These are phyloP conservation scores for Nycticebus coucang DNA, from an alignment of 2,113 vertebrate genomes.

Conservation along the genomic window DNA sequence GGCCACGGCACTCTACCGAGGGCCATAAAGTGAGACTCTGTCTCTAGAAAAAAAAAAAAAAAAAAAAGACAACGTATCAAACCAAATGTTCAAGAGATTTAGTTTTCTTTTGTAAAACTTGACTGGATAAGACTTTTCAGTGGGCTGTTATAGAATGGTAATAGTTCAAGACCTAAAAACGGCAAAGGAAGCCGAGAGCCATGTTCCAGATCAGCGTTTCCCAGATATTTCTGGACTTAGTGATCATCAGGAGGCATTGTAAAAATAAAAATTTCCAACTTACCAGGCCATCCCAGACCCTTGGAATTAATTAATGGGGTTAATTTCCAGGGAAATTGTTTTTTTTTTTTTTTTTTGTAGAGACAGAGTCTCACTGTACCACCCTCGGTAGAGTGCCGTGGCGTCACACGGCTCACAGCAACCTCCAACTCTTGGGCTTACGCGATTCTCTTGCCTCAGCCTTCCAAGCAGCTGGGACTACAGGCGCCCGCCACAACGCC, in stretches of 20 bases:
- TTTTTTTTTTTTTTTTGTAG: no score
- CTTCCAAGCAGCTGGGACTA: no score
- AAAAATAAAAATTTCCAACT: slow-evolving; percentile 41
- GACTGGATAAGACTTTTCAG: slow-evolving; percentile 25
- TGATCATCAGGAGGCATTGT: background rate
- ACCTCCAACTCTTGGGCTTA: no score
- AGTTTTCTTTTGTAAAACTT: background rate
- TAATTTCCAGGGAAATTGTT: background rate
- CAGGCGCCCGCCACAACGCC: no score
- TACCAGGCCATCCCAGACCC: background rate
- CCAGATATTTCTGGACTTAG: background rate
- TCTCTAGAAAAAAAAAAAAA: no score
- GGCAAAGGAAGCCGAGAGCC: background rate
- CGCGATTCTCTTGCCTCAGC: no score
- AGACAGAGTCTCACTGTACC: no score
- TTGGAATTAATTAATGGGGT: background rate
- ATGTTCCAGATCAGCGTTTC: background rate
- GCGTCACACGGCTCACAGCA: no score
- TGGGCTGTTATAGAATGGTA: background rate
- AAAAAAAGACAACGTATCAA: no score
- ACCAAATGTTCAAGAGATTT: background rate
- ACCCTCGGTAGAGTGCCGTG: no score
- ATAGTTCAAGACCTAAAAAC: background rate
- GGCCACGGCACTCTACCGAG: no score
- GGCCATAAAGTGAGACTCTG: no score